phyloP scores from a whole-genome alignment of 2,888 invertebrate species.

The Sesia bembeciformis region DNA sequence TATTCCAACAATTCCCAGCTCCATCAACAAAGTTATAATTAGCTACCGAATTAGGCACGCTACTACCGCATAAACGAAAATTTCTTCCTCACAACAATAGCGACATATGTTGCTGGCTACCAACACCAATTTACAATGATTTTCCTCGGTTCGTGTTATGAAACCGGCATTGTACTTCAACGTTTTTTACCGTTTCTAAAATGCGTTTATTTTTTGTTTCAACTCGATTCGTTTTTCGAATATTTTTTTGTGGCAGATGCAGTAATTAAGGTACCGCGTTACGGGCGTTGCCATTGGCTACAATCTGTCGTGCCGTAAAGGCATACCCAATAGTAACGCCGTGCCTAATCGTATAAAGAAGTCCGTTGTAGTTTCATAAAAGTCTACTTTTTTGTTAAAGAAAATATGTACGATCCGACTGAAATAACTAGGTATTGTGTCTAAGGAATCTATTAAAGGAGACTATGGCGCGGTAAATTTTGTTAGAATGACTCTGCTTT shows the following conservation, averaged over 20 bases:
- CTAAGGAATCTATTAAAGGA: slow-evolving; percentile 44
- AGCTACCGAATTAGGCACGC: slow-evolving; percentile 19
- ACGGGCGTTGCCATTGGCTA: slow-evolving; percentile 41
- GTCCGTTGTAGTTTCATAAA: slow-evolving; percentile 32
- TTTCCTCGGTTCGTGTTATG: slow-evolving; percentile 45
- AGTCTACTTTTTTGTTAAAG: slow-evolving; percentile 34
- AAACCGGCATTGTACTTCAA: slow-evolving; percentile 13
- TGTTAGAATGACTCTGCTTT: slow-evolving; percentile 33
- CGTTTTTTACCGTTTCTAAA: slow-evolving; percentile 23
- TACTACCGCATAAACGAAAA: slow-evolving; percentile 7
- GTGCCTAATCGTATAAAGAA: slow-evolving; percentile 42
- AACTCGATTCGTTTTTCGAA: slow-evolving; percentile 3
- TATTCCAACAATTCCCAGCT: too few relatives aligned
- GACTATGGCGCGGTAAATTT: slow-evolving; percentile 26
- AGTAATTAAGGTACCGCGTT: slow-evolving; percentile 42
- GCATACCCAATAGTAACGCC: slow-evolving; percentile 35
- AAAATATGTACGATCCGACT: slow-evolving; percentile 21
- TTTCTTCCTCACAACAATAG: slow-evolving; percentile 7
- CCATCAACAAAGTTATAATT: slow-evolving; percentile 3
- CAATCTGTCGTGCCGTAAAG: slow-evolving; percentile 24
- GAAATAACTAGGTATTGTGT: slow-evolving; percentile 47
- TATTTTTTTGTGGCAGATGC: slow-evolving; percentile 11
- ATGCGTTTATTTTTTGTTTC: slow-evolving; percentile 32
- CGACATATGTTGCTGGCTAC: slow-evolving; percentile 19
- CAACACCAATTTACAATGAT: slow-evolving; percentile 50